phyloP scores from a whole-genome alignment of 1,140 invertebrate species.

The Probaryconus sp. region DNA sequence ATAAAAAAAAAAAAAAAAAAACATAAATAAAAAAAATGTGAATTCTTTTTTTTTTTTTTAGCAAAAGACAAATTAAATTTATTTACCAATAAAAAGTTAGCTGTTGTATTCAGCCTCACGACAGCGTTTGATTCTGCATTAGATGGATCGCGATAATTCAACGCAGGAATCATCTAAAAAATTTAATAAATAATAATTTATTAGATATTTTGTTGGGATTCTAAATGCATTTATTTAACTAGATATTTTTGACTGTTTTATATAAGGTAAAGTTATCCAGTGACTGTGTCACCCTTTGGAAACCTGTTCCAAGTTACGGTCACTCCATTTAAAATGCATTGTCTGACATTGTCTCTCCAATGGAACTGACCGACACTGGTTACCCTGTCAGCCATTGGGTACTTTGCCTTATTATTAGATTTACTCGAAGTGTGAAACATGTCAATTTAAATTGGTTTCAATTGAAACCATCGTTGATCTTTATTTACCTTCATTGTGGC shows the following conservation, averaged over 20 bases:
- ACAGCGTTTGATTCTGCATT: conserved; percentile 58
- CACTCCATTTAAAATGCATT: no score
- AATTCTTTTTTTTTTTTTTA: background rate
- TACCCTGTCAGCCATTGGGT: no score
- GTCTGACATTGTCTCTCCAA: no score
- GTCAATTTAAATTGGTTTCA: background rate
- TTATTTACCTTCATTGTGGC: conserved; percentile 66
- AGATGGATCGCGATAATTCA: conserved; percentile 51
- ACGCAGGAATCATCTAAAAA: conserved; percentile 66
- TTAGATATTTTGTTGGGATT: no score
- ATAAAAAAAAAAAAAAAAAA: conserved; percentile 5
- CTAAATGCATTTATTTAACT: no score
- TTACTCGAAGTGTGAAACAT: no score
- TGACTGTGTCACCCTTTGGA: no score
- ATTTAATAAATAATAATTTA: conserved; percentile 5
- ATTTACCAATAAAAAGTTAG: conserved; percentile 69
- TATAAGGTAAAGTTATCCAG: no score
- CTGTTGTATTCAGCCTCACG: conserved; percentile 66
- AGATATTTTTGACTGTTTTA: background rate
- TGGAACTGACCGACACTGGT: no score
- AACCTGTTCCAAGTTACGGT: no score
- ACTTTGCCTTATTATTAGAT: no score
- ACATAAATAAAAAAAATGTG: background rate
- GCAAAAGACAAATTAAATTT: background rate
- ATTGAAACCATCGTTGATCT: background rate